These are phyloP conservation scores for Zophobas atratus DNA, from an alignment of 1,140 invertebrate species.

Conservation along the genomic window DNA sequence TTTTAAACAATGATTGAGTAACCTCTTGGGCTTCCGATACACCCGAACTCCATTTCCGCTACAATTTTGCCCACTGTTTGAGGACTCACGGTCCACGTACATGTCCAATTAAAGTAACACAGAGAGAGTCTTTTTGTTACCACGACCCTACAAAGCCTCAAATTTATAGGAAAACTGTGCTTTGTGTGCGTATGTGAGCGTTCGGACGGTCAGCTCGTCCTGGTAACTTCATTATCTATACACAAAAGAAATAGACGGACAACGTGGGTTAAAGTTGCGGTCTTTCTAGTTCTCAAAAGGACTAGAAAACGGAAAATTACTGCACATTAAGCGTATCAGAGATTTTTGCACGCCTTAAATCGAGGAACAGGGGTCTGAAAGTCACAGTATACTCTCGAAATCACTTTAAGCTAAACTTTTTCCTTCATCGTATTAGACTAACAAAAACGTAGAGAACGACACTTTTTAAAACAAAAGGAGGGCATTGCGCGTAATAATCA, in stretches of 20 bases:
- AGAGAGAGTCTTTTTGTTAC: slow-evolving; percentile 38
- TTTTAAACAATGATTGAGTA: slow-evolving; percentile 55
- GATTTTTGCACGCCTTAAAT: too few species aligned
- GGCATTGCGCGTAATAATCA: too few species aligned
- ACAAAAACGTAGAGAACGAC: too few species aligned
- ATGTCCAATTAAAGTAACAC: slow-evolving; percentile 51
- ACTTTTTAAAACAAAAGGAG: too few species aligned
- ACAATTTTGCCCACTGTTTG: slow-evolving; percentile 9
- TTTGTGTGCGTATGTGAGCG: slow-evolving; percentile 32
- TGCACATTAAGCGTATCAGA: too few species aligned
- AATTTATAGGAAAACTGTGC: slow-evolving; percentile 46
- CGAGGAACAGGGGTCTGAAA: too few species aligned
- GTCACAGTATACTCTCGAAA: too few species aligned
- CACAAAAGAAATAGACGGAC: slow-evolving; percentile 30
- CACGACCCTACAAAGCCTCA: slow-evolving; percentile 26
- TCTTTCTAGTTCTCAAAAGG: slow-evolving; percentile 9
- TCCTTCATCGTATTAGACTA: too few species aligned
- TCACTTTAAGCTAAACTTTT: too few species aligned
- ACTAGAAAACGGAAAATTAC: background rate
- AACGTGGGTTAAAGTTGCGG: slow-evolving; percentile 16
- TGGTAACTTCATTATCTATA: slow-evolving; percentile 40
- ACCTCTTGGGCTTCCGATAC: slow-evolving; percentile 52
- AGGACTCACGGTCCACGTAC: slow-evolving; percentile 30
- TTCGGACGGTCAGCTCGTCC: slow-evolving; percentile 3
- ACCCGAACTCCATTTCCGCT: slow-evolving; percentile 53